Evolutionary conservation across 1,140 invertebrate genomes (phyloP).

Genomic region (Periplaneta americana): DNA sequence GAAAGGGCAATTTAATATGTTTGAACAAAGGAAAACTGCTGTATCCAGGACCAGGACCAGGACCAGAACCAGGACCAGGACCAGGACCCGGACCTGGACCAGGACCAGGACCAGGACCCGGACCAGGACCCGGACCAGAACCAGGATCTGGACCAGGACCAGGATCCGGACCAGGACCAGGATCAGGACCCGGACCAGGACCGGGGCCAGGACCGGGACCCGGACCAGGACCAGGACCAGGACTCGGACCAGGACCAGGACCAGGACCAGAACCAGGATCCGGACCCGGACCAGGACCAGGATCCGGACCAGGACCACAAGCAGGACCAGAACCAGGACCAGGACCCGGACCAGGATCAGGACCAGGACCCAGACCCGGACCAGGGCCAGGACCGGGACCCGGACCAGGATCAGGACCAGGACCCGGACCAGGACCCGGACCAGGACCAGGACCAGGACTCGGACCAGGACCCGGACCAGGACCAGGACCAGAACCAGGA

Average conservation of each 20-base stretch:
- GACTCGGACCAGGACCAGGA: slow-evolving; percentile 29
- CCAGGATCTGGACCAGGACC: neutral
- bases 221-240: slow-evolving; percentile 23
- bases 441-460: slow-evolving; percentile 17
- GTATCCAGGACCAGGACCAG: no score
- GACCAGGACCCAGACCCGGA: slow-evolving; percentile 23
- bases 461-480: slow-evolving; percentile 27
- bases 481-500: no score
- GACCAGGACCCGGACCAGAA: neutral
- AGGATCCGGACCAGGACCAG: slow-evolving; percentile 27
- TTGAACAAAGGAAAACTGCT: no score
- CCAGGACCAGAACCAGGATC: no score
- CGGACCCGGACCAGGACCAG: slow-evolving; percentile 25
- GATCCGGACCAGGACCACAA: no score
- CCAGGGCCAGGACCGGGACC: slow-evolving; percentile 30
- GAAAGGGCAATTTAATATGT: no score
- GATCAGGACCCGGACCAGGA: slow-evolving; percentile 30
- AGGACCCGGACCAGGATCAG: no score
- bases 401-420: no score
- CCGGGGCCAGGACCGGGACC: slow-evolving; percentile 29
- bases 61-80: no score
- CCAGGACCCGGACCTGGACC: slow-evolving; percentile 22
- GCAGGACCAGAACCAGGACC: no score
- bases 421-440: slow-evolving; percentile 28
- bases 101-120: neutral